Base-by-base conservation (phyloP, 2,888 invertebrate species). In the Scaptomyza reducta region DNA sequence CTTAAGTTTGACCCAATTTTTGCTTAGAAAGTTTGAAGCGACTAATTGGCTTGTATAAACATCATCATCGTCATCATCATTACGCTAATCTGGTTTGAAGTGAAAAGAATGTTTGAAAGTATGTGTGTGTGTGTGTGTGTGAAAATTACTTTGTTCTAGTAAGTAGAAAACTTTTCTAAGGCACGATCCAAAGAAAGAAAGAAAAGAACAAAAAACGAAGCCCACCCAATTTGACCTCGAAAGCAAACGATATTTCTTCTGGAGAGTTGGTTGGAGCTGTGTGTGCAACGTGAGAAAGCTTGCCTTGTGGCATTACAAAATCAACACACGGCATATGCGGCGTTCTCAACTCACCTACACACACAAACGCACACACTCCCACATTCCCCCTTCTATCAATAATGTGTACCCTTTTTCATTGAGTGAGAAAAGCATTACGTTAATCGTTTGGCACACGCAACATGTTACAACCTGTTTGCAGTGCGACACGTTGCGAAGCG, bases 281-380 rank as follows among this genome's bases (percentile, higher is more conserved):
- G 71, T 45, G 22, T 80, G 77, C 81, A 84, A 82, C 85, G 82
- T 84, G 85, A 84, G 77, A 77, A 74, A 62, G 58, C 51, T 55
- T 46, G 55, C 33, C 53, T 57, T 51, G 56, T 62, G 61, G 46
- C 66, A 74, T 82, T 79, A 75, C 74, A 58, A 67, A 68, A 72
- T 59, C 63, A 71, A 69, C 31, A 47, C 31, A 33, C 60, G 35
- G n/a, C 58, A 35, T 35, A 35, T 31, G 31, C 31, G 10, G 45
- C 33, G 35, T 27, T 13, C 13, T 10, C 40, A 22, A 7, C 33
- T 9, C n/a, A 33, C 6, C 11, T 7, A 3, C 40, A 33, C 25
- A n/a, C 22, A 6, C 13, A n/a, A n/a, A 6, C 14, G 7, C 44
- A 3, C 40, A 33, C 25, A n/a, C 25, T n/a, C 9, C 11, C 14